Conservation (phyloP, 2,113 vertebrate genomes). For the Rhea americana region DNA sequence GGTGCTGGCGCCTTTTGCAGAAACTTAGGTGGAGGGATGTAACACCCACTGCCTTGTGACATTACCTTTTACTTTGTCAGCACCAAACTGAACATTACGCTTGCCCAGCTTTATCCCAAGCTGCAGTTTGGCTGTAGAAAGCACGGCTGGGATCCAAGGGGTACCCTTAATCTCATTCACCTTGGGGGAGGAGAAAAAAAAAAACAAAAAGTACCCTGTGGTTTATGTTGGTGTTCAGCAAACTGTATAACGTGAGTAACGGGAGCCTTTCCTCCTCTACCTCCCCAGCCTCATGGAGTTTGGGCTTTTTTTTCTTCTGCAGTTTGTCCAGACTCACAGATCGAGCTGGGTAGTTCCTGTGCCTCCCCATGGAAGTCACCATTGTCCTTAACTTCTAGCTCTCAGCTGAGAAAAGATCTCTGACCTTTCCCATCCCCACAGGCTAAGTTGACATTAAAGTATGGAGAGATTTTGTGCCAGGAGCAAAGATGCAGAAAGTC, state of each 20-base stretch:
- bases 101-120: neutral
- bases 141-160: neutral
- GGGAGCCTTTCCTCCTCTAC: neutral
- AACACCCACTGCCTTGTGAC: neutral
- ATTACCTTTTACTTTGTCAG: neutral
- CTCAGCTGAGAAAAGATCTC: conserved; percentile 3
- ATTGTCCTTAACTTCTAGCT: neutral
- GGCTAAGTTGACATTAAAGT: neutral
- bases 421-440: neutral
- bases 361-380: neutral
- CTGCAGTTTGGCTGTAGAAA: neutral
- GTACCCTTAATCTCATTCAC: neutral
- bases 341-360: neutral
- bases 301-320: neutral
- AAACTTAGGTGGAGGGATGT: neutral
- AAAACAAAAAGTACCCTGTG: neutral
- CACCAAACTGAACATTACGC: neutral
- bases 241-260: neutral
- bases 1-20: neutral
- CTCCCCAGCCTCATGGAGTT: neutral
- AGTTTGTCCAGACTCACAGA: neutral
- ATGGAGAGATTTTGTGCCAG: conserved; percentile 10
- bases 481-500: conserved; percentile 49
- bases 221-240: neutral
- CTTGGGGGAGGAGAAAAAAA: neutral